These are phyloP conservation scores for Strigops habroptila DNA, from an alignment of 2,113 vertebrate genomes.

Conservation along the genomic window DNA sequence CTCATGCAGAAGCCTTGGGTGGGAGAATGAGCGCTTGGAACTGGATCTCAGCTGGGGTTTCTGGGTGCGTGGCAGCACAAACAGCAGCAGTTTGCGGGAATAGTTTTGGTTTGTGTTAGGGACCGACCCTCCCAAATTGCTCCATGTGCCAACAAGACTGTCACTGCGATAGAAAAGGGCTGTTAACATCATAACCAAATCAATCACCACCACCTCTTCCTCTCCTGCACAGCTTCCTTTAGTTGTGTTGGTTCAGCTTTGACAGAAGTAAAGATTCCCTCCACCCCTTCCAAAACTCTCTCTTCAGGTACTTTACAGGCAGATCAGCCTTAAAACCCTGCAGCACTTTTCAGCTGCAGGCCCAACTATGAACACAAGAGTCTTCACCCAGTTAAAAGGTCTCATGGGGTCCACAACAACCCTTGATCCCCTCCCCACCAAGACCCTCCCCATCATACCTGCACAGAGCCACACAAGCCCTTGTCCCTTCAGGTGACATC, in stretches of 20 bases:
- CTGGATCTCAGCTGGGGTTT: background rate
- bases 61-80: background rate
- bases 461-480: rapidly evolving
- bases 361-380: background rate
- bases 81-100: background rate
- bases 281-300: background rate
- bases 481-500: background rate
- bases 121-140: background rate
- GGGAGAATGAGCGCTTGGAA: background rate
- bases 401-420: background rate
- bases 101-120: background rate
- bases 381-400: background rate
- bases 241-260: background rate
- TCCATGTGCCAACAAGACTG: background rate
- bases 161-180: background rate
- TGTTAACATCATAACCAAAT: background rate
- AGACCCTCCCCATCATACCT: rapidly evolving
- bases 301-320: background rate
- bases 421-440: too few species aligned
- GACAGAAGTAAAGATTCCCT: background rate
- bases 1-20: rapidly evolving
- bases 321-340: background rate
- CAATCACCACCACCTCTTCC: background rate
- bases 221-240: rapidly evolving
- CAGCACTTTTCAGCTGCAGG: background rate